Conservation (phyloP, 2,888 invertebrate species). For the Dorcus parallelipipedus region DNA sequence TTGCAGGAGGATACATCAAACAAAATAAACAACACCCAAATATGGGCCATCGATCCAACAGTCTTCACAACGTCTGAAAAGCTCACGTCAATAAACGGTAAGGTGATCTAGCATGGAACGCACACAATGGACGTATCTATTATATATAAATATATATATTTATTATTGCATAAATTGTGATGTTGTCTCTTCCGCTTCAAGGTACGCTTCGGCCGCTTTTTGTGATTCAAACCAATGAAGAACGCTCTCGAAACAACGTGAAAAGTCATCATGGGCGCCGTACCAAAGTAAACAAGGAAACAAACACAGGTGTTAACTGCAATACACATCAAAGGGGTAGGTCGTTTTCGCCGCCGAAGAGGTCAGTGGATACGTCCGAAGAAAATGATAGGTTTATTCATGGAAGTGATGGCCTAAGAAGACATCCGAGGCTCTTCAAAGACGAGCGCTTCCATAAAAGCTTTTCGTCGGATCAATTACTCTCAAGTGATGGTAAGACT, state of each 20-base stretch:
- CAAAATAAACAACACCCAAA: slow-evolving; percentile 31
- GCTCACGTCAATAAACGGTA: slow-evolving; percentile 30
- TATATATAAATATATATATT: too few species aligned
- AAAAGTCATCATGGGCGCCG: slow-evolving; percentile 13
- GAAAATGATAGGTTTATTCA: slow-evolving; percentile 16
- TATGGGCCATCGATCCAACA: slow-evolving; percentile 42
- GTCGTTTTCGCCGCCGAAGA: slow-evolving; percentile 44
- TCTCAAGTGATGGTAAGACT: slow-evolving; percentile 11
- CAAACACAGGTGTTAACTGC: slow-evolving; percentile 14
- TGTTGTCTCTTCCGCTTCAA: slow-evolving; percentile 18
- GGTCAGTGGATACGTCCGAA: slow-evolving; percentile 16
- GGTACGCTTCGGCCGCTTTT: slow-evolving; percentile 43
- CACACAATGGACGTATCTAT: neutral
- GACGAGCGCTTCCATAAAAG: slow-evolving; percentile 40
- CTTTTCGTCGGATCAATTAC: slow-evolving; percentile 43
- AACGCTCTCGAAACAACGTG: slow-evolving; percentile 21
- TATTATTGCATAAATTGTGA: too few species aligned
- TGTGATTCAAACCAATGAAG: slow-evolving; percentile 36
- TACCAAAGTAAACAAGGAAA: slow-evolving; percentile 16
- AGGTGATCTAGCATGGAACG: slow-evolving; percentile 7
- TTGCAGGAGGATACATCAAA: slow-evolving; percentile 38
- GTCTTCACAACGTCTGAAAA: slow-evolving; percentile 31
- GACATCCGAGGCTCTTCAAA: slow-evolving; percentile 7
- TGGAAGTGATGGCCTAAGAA: neutral
- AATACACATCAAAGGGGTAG: slow-evolving; percentile 32